A percentile compares a stretch with the other conserved stretches of the same genome.
Conservation (phyloP, 64 coral and sea anemone species). For the Dendrophyllia cribrosa region DNA sequence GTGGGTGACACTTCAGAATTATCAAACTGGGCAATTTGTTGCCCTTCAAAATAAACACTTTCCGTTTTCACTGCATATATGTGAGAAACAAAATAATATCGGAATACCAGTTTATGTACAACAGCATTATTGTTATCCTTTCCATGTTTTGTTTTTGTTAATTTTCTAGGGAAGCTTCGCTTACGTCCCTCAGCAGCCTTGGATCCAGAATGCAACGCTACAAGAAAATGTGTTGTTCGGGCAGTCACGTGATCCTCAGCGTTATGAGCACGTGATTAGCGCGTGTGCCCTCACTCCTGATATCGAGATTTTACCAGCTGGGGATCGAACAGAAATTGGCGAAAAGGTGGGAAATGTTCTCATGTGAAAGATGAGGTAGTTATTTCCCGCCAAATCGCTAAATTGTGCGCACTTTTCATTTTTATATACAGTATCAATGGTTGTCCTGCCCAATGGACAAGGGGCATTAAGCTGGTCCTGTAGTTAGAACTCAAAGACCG, state of each 20-base stretch:
- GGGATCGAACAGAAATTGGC: slow-evolving; percentile 75
- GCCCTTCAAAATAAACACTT: too few relatives aligned
- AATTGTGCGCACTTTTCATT: too few relatives aligned
- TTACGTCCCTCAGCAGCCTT: slow-evolving; percentile 70
- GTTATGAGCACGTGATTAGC: slow-evolving; percentile 60
- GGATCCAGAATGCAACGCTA: slow-evolving; percentile 80
- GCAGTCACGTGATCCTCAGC: slow-evolving; percentile 20
- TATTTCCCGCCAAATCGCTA: too few relatives aligned
- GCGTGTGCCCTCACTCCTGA: slow-evolving; percentile 69
- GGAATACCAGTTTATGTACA: not conserved
- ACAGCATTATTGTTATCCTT: not conserved
- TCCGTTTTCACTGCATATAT: too few relatives aligned
- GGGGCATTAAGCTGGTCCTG: too few relatives aligned
- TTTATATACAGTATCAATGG: too few relatives aligned
- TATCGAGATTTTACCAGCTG: slow-evolving; percentile 69
- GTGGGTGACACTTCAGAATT: too few relatives aligned
- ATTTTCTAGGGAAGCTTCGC: slow-evolving; percentile 61
- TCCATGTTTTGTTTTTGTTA: not conserved
- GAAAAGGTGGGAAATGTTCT: slow-evolving; percentile 57
- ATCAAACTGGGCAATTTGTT: too few relatives aligned
- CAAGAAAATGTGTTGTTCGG: slow-evolving; percentile 68
- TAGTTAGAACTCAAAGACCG: too few relatives aligned
- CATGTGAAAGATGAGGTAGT: not conserved
- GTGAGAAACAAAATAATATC: too few relatives aligned
- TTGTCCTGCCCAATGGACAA: too few relatives aligned